Percentiles rank a stretch among this genome's conserved stretches.
Evolutionary conservation across 2,888 invertebrate genomes (phyloP).

Genomic region (Apamea anceps): DNA sequence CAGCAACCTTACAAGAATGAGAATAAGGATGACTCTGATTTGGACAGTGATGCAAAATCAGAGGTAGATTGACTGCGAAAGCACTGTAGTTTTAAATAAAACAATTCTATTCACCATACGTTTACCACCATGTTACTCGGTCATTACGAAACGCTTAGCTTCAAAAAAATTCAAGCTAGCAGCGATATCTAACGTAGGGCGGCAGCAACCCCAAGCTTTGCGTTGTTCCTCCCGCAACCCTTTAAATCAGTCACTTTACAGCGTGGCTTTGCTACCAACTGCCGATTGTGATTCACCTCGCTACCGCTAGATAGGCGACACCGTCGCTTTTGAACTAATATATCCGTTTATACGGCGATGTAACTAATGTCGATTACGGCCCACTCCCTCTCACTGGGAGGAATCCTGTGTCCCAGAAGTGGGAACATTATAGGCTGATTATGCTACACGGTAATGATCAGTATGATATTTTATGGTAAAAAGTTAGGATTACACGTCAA

Average conservation of each 20-base stretch:
- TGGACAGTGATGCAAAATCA: too few relatives aligned
- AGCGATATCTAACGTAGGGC: constrained; percentile 40
- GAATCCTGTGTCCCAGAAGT: too few relatives aligned
- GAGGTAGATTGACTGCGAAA: too few relatives aligned
- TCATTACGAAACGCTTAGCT: too few relatives aligned
- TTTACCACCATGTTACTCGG: too few relatives aligned
- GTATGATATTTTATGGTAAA: too few relatives aligned
- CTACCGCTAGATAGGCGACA: constrained; percentile 33
- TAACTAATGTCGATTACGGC: not conserved
- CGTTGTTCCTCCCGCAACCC: not conserved
- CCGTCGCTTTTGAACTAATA: not conserved
- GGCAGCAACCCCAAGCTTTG: not conserved
- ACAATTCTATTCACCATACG: not conserved
- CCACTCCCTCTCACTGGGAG: too few relatives aligned
- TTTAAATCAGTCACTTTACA: not conserved
- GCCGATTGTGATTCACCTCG: not conserved
- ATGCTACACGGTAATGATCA: too few relatives aligned
- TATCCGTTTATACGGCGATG: not conserved
- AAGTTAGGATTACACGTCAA: not conserved
- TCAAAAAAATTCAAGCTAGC: not conserved
- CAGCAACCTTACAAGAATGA: too few relatives aligned
- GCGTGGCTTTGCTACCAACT: not conserved
- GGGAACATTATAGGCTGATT: too few relatives aligned
- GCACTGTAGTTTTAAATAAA: not conserved
- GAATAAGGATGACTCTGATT: too few relatives aligned